These are phyloP conservation scores for Eutrigla gurnardus DNA, from an alignment of 2,797 vertebrate species.

Conservation along the genomic window DNA sequence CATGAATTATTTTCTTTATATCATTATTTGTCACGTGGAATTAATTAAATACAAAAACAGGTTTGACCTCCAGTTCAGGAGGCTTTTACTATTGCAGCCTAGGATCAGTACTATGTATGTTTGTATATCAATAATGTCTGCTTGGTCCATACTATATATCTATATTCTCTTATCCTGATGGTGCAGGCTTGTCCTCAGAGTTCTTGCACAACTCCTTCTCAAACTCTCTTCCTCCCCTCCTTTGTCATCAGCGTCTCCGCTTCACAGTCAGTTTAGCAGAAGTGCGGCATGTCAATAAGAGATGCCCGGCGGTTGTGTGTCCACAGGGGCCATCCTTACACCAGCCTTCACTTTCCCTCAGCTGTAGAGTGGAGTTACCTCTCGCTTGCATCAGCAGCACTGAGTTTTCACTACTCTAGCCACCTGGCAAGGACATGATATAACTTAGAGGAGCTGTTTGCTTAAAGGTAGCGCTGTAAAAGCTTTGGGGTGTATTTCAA, in stretches of 20 bases:
- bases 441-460: background rate
- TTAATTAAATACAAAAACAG: background rate
- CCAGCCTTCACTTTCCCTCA: constrained; percentile 24
- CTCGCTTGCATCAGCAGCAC: constrained; percentile 54
- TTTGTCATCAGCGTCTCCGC: constrained; percentile 21
- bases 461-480: background rate
- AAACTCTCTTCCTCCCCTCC: background rate
- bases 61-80: background rate
- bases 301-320: constrained; percentile 34
- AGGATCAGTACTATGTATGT: background rate
- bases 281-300: constrained; percentile 22
- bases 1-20: background rate
- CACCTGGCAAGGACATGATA: background rate
- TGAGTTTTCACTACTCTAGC: constrained; percentile 30
- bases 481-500: constrained; percentile 9
- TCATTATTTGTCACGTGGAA: background rate
- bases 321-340: constrained; percentile 25
- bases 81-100: no score
- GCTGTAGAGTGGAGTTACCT: constrained; percentile 36
- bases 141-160: background rate
- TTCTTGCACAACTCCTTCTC: constrained; percentile 6
- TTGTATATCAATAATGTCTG: background rate
- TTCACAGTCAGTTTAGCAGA: constrained; percentile 37
- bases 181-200: background rate
- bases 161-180: background rate